These are phyloP conservation scores for Chelon auratus DNA, from an alignment of 2,797 vertebrate species.

Conservation along the genomic window DNA sequence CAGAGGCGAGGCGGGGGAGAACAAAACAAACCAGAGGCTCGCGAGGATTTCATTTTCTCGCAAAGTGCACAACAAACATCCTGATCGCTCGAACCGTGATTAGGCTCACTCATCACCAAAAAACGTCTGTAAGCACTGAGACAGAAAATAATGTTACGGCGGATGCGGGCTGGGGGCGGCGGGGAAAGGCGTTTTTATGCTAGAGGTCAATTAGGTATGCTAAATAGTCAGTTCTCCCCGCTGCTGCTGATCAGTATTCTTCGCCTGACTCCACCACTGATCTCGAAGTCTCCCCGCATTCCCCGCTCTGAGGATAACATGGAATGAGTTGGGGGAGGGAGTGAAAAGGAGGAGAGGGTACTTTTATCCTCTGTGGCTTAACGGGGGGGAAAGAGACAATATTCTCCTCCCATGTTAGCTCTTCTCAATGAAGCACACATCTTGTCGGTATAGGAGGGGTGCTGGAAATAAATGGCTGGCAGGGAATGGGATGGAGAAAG, in stretches of 20 bases:
- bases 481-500: conserved; percentile 70
- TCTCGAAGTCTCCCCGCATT: conserved; percentile 69
- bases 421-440: conserved; percentile 59
- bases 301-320: conserved; percentile 67
- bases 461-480: conserved; percentile 66
- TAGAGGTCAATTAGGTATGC: conserved; percentile 78
- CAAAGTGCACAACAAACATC: conserved; percentile 31
- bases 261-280: conserved; percentile 54
- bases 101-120: conserved; percentile 47
- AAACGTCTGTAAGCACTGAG: conserved; percentile 36
- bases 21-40: conserved; percentile 39
- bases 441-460: conserved; percentile 41
- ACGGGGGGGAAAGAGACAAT: conserved; percentile 69
- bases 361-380: conserved; percentile 74
- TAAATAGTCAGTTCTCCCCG: conserved; percentile 66
- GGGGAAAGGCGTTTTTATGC: conserved; percentile 48
- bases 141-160: conserved; percentile 49
- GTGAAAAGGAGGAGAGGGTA: conserved; percentile 57
- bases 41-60: conserved; percentile 36
- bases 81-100: conserved; percentile 47
- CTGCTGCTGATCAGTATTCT: conserved; percentile 78
- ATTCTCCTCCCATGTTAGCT: conserved; percentile 65
- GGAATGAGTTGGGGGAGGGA: conserved; percentile 32
- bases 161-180: not conserved
- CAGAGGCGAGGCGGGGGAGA: not conserved